Evolutionary conservation across 2,797 vertebrate species (phyloP).

Genomic region (Hypotaenidia okinawae): DNA sequence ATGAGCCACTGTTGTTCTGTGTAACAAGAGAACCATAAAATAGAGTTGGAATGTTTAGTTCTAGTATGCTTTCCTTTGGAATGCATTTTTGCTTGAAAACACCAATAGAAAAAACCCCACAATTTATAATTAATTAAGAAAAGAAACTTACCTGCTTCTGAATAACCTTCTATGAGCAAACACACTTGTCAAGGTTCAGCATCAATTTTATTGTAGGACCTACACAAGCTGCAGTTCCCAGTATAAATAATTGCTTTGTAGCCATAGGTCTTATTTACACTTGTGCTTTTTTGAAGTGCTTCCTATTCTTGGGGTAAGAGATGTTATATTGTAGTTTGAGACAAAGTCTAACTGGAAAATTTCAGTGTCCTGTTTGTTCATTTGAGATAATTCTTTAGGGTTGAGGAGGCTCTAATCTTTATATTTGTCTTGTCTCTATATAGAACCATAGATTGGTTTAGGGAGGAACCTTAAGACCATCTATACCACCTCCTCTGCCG

Average conservation of each 20-base stretch:
- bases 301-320: neutral
- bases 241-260: neutral
- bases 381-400: neutral
- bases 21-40: neutral
- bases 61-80: neutral
- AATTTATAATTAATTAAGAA: neutral
- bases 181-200: neutral
- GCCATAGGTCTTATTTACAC: neutral
- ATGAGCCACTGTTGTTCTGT: neutral
- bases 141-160: neutral
- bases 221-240: neutral
- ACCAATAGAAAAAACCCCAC: neutral
- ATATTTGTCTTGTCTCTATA: neutral
- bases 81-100: neutral
- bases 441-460: no score
- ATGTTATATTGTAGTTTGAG: neutral
- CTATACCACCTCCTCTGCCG: no score
- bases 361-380: neutral
- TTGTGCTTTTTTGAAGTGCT: neutral
- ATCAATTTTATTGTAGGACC: neutral
- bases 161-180: neutral
- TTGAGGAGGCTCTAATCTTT: neutral
- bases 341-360: neutral
- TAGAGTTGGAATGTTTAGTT: neutral
- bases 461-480: no score